Conservation (phyloP, 2,113 vertebrate species). For the Coregonus clupeaformis region DNA sequence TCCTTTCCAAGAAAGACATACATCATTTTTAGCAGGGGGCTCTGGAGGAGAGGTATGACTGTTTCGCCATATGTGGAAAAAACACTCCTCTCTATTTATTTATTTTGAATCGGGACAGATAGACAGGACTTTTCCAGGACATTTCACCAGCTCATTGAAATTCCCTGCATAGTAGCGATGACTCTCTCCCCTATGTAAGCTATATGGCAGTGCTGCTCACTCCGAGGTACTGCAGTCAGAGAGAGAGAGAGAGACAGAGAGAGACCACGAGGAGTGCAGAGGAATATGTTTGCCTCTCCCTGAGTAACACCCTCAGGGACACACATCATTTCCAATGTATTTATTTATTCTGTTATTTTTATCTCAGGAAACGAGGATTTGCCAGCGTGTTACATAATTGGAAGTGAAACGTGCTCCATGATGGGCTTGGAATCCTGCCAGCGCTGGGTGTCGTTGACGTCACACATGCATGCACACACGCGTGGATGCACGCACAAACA, state of each 20-base stretch:
- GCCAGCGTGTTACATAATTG: conserved; percentile 58
- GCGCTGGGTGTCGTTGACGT: background rate
- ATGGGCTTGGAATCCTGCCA: background rate
- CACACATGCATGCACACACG: conserved; percentile 5
- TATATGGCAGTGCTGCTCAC: too few relatives aligned
- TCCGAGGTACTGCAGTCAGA: background rate
- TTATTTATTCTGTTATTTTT: conserved; percentile 74
- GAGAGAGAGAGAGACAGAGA: conserved; percentile 1
- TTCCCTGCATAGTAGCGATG: too few relatives aligned
- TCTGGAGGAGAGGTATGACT: too few relatives aligned
- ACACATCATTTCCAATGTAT: conserved; percentile 60
- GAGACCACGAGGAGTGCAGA: conserved; percentile 1
- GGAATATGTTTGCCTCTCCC: conserved; percentile 28
- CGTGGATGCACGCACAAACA: conserved; percentile 10
- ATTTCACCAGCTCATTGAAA: too few relatives aligned
- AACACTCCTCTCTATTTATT: too few relatives aligned
- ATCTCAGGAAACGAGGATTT: conserved; percentile 59
- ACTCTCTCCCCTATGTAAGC: too few relatives aligned
- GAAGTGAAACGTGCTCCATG: conserved; percentile 39
- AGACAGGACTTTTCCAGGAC: too few relatives aligned
- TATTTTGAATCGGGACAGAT: too few relatives aligned
- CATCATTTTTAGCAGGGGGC: too few relatives aligned
- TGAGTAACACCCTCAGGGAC: conserved; percentile 53
- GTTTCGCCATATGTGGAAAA: too few relatives aligned
- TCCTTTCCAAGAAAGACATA: too few relatives aligned